Evolutionary conservation across 1,140 invertebrate genomes (phyloP).

Genomic region (Drosophila carrolli): DNA sequence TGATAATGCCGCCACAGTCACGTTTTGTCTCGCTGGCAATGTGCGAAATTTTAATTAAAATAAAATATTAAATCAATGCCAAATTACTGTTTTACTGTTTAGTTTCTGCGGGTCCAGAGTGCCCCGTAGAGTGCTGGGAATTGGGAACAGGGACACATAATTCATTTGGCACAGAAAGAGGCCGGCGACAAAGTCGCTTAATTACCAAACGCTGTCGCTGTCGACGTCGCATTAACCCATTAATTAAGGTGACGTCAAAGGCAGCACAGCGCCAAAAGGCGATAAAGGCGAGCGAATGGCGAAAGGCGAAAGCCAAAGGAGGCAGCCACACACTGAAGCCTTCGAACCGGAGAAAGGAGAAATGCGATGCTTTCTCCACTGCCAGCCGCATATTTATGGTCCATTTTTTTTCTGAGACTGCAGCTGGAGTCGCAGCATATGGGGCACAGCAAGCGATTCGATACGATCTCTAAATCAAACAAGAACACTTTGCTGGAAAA

Average conservation of each 20-base stretch:
- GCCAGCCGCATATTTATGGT: slow-evolving; percentile 73
- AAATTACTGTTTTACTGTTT: slow-evolving; percentile 53
- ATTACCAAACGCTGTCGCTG: slow-evolving; percentile 72
- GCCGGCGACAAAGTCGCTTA: slow-evolving; percentile 80
- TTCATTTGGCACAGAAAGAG: slow-evolving; percentile 76
- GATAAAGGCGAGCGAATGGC: slow-evolving; percentile 50
- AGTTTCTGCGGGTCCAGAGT: slow-evolving; percentile 4
- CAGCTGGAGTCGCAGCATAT: slow-evolving; percentile 39
- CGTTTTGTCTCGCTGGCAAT: slow-evolving; percentile 42
- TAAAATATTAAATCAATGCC: slow-evolving; percentile 80
- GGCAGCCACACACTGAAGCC: slow-evolving; percentile 18
- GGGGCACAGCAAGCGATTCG: slow-evolving; percentile 26
- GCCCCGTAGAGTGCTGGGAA: not conserved
- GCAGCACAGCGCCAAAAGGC: slow-evolving; percentile 63
- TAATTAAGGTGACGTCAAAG: slow-evolving; percentile 83
- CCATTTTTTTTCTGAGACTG: slow-evolving; percentile 27
- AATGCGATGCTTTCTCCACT: slow-evolving; percentile 56
- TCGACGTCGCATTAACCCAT: slow-evolving; percentile 78
- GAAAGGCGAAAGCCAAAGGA: slow-evolving; percentile 24
- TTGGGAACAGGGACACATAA: slow-evolving; percentile 60
- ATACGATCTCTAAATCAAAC: slow-evolving; percentile 34
- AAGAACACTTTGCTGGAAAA: slow-evolving; percentile 22
- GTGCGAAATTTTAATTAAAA: slow-evolving; percentile 74
- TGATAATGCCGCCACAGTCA: slow-evolving; percentile 59
- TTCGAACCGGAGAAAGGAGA: slow-evolving; percentile 34